Evolutionary conservation across 2,797 vertebrate genomes (phyloP), one percentile per base, ranked within the genome.

Genomic region (Chrysocyon brachyurus): DNA sequence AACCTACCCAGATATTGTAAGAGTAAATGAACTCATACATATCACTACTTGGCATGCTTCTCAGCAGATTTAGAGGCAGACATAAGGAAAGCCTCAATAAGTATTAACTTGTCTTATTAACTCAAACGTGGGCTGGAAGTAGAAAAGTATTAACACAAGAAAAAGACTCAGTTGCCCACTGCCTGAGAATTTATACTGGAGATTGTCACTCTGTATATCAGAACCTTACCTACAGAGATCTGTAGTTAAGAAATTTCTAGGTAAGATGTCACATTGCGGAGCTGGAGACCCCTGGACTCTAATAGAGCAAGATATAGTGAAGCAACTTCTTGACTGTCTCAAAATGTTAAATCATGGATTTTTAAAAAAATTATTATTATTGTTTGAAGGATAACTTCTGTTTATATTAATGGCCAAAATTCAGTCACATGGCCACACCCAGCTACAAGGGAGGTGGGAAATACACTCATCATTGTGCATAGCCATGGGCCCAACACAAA

Each of bases 391-490:
- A 91, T 2, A 7, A 61, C 21, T 90, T 94, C 57, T 68, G 26
- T 68, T 94, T 61, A 52, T 59, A 24, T 66, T 91, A 40, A 79
- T 84, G 79, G 79, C 59, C 56, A 59, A 33, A 77, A 73, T 31
- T 86, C 19, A 75, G 57, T 75, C 63, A 36, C 16, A 26, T 52
- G 86, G 57, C 72, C 64, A 46, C 10, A 52, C 9, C 6, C 14
- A 75, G 52, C 61, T 91, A 14, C 79, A 95, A 85, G 28, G 33
- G 57, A 93, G 59, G 70, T 90, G 70, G 87, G 36, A 84, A 87
- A 36, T 54, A 2, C 6, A 26, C 22, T 90, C n/a, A 77, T 1
- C 26, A 49, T 28, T 64, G 54, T n/a, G 0, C 56, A 31, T 24
- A 81, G 56, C 17, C 36, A 21, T 6, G n/a, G 15, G 9, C 56